phyloP scores from a whole-genome alignment of 1,140 invertebrate genomes.

The Dufourea novaeangliae region DNA sequence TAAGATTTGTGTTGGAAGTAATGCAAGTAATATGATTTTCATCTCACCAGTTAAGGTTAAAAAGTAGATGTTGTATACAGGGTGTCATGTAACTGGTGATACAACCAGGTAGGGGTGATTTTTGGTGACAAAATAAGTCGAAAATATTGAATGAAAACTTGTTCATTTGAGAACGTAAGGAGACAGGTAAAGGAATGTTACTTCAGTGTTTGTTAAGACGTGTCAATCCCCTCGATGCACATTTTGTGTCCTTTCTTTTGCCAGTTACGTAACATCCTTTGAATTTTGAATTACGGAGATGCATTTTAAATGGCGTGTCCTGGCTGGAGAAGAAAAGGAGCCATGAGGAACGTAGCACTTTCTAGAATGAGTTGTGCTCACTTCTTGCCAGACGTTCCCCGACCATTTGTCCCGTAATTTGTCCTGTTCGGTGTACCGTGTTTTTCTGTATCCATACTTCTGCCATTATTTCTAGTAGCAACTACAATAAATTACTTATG shows the following conservation, averaged over 20 bases:
- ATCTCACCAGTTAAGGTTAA: no score
- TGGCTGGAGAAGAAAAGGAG: not conserved
- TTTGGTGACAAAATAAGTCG: no score
- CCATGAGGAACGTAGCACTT: slow-evolving; percentile 31
- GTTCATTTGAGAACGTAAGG: no score
- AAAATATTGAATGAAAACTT: no score
- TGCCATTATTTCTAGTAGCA: not conserved
- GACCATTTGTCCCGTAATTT: slow-evolving; percentile 29
- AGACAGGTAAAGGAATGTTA: no score
- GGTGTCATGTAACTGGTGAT: no score
- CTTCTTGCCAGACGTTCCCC: not conserved
- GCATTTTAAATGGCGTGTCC: slow-evolving; percentile 36
- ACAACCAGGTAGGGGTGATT: no score
- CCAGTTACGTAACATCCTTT: not conserved
- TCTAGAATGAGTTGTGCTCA: slow-evolving; percentile 42
- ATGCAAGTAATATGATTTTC: no score
- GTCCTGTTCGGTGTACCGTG: not conserved
- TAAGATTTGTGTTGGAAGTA: no score
- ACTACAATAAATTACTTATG: not conserved
- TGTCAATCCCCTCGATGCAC: not conserved
- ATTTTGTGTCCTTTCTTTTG: not conserved
- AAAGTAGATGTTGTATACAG: no score
- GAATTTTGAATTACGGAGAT: slow-evolving; percentile 12
- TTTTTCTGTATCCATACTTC: not conserved
- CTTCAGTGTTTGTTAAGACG: no score